Conservation (phyloP, 2,888 invertebrate species). For the Aethes cnicana region DNA sequence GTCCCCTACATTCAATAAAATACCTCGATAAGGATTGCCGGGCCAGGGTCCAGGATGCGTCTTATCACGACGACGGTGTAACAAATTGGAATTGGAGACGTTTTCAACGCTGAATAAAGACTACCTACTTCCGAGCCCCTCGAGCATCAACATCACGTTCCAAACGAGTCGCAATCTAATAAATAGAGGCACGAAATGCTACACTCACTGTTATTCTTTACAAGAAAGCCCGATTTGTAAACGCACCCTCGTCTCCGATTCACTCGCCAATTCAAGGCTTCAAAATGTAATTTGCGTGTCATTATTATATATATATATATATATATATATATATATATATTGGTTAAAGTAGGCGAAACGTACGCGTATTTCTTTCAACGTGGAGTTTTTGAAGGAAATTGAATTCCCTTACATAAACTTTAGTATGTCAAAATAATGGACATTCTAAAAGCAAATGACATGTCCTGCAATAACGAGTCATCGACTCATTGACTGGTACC, state of each 20-base stretch:
- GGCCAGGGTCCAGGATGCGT: conserved; percentile 3
- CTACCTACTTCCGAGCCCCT: conserved; percentile 10
- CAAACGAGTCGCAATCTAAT: conserved; percentile 27
- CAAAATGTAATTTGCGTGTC: conserved; percentile 21
- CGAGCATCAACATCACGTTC: conserved; percentile 29
- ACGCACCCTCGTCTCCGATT: conserved; percentile 12
- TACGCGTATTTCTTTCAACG: too few species aligned
- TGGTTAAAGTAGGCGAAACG: too few species aligned
- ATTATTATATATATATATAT: too few species aligned
- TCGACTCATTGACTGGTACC: too few species aligned
- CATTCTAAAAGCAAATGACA: too few species aligned
- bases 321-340: too few species aligned
- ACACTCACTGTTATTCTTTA: conserved; percentile 20
- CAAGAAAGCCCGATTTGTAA: conserved; percentile 22
- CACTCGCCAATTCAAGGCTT: conserved; percentile 14
- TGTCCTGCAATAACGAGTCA: too few species aligned
- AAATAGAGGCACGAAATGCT: conserved; percentile 22
- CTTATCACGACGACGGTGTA: conserved; percentile 23
- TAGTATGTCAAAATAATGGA: too few species aligned
- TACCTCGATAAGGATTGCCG: background rate
- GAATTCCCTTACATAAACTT: too few species aligned
- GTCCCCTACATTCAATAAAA: background rate
- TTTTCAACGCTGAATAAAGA: conserved; percentile 26
- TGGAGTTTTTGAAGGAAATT: too few species aligned
- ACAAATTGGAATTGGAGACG: conserved; percentile 26